Evolutionary conservation across 2,888 invertebrate species (phyloP).

Genomic region (Eugnorisma glareosa): DNA sequence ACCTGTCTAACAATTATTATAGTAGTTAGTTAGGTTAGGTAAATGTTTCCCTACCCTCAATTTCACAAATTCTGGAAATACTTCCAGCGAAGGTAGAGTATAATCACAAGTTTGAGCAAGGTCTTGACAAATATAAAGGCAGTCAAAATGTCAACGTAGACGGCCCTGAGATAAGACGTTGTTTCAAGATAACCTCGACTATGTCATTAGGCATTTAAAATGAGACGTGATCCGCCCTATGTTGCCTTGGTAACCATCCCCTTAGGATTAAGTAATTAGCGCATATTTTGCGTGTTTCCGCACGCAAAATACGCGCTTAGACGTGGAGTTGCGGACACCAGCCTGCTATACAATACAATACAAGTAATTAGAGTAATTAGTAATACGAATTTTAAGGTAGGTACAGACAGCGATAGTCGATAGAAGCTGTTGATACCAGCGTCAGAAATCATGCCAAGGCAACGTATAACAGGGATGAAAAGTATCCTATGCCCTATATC

Average conservation of each 20-base stretch:
- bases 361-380: conserved; percentile 18
- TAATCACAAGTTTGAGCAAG: conserved; percentile 12
- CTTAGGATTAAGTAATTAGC: conserved; percentile 10
- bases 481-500: not conserved
- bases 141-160: conserved; percentile 23
- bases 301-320: too few species aligned
- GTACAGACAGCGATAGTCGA: not conserved
- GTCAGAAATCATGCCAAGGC: not conserved
- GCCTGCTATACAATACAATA: too few species aligned
- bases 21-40: not conserved
- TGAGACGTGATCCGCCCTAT: conserved; percentile 38
- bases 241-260: not conserved
- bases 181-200: conserved; percentile 31
- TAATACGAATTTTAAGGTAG: not conserved
- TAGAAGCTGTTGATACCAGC: not conserved
- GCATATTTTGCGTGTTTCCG: too few species aligned
- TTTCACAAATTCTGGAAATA: not conserved
- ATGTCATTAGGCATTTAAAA: conserved; percentile 44
- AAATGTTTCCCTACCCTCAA: not conserved
- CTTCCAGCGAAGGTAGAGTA: not conserved
- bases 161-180: conserved; percentile 25
- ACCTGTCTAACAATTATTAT: not conserved
- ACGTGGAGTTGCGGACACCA: too few species aligned
- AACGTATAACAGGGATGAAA: not conserved
- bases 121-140: conserved; percentile 11